These are phyloP conservation scores for Drosophila subsilvestris DNA, from an alignment of 2,888 invertebrate genomes.

Conservation along the genomic window DNA sequence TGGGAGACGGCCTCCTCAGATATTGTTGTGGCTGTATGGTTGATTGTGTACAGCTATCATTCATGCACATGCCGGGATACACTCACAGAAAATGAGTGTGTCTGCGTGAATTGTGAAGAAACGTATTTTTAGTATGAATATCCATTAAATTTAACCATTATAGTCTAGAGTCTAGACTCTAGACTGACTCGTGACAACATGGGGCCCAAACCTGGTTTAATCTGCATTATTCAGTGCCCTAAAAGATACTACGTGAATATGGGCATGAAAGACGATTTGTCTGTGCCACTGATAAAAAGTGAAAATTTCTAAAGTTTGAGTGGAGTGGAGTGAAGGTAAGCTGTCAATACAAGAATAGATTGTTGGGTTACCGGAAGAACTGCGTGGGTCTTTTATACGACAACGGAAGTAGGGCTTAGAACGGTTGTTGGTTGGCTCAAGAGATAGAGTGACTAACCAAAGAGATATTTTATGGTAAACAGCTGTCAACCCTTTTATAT, in stretches of 20 bases:
- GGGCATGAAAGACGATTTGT: conserved; percentile 52
- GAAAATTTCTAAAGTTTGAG: conserved; percentile 34
- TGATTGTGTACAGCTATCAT: conserved; percentile 33
- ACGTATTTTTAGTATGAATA: background rate
- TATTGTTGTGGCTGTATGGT: conserved; percentile 4
- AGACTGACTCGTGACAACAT: conserved; percentile 30
- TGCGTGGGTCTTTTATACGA: conserved; percentile 15
- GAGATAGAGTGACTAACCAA: background rate
- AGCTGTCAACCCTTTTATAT: background rate
- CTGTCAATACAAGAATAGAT: conserved; percentile 19
- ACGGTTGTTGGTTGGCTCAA: conserved; percentile 6
- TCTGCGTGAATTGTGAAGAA: background rate
- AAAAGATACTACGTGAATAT: conserved; percentile 20
- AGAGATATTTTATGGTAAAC: background rate
- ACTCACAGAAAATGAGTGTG: background rate
- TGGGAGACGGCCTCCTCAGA: conserved; percentile 32
- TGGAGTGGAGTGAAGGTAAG: conserved; percentile 31
- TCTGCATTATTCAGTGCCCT: conserved; percentile 51
- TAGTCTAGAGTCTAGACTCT: conserved; percentile 11
- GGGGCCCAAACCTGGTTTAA: conserved; percentile 39
- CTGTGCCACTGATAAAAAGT: conserved; percentile 51
- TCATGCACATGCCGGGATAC: conserved; percentile 20
- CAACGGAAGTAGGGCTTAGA: conserved; percentile 23
- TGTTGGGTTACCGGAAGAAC: conserved; percentile 32
- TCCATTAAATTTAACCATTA: background rate